Evolutionary conservation across 2,888 invertebrate species (phyloP).

Genomic region (Neocrepidodera transversa): DNA sequence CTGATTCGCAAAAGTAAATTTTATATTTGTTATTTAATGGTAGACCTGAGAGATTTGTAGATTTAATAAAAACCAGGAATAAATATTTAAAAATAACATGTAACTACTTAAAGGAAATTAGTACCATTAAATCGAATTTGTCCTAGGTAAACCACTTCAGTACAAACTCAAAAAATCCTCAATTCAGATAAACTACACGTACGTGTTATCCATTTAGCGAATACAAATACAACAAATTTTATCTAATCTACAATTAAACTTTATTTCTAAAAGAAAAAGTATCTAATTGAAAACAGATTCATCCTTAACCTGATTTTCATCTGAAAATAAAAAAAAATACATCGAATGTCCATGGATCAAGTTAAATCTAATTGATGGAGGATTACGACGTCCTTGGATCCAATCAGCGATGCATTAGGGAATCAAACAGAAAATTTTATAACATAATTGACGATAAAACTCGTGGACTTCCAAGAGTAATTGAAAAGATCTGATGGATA

Average conservation of each 20-base stretch:
- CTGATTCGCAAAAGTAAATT: too few species aligned
- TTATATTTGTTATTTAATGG: too few species aligned
- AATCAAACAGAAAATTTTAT: background rate
- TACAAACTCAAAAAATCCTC: too few species aligned
- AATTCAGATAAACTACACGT: background rate
- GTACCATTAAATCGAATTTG: too few species aligned
- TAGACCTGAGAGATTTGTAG: too few species aligned
- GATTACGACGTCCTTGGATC: background rate
- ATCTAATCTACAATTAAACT: background rate
- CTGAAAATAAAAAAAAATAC: constrained; percentile 2
- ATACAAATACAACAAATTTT: background rate
- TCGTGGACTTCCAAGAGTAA: background rate
- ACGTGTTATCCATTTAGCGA: background rate
- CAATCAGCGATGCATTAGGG: background rate
- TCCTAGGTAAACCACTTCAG: too few species aligned
- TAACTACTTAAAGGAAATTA: too few species aligned
- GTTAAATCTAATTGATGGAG: background rate
- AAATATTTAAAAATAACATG: too few species aligned
- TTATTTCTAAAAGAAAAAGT: background rate
- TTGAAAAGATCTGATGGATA: background rate
- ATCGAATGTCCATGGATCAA: background rate
- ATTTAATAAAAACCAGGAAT: too few species aligned
- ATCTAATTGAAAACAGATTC: background rate
- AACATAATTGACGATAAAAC: background rate
- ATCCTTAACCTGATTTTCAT: background rate